Base-by-base conservation (phyloP, 2,113 vertebrate species). In the Plotosus lineatus region DNA sequence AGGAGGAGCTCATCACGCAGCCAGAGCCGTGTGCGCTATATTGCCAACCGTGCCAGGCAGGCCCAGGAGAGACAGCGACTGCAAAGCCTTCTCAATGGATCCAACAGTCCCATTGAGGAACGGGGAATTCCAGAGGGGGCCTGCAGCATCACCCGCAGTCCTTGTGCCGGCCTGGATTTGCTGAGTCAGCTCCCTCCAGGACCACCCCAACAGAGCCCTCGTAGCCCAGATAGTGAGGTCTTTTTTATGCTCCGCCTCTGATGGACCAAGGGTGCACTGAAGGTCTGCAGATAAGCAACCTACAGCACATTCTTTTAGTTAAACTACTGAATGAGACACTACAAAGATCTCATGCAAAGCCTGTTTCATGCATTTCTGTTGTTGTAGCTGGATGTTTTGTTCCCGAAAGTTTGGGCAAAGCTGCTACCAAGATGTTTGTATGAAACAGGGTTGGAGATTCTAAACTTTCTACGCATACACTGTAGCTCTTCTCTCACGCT, bases 101-200 rank as follows among this genome's bases (percentile, higher is more conserved):
- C 21, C 0, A 77, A 85, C 11, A 92, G 63, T 63, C 95, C 95
- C 81, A 95, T 96, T 0, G 96, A 97, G 87, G 96, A 98, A 90
- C 88, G 97, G 19, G 97, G 97, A 0, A 95, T 94, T 77, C 97
- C 97, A 0, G 96, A 98, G 88, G 97, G 98, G 0, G 96, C 96
- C 11, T 99, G 96, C 87, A 95, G 92, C 0, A 88, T 94, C 55
- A 88, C 91, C 36, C 92, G 77, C 1, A 94, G 94, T 7, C 90
- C 90, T 58, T 96, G 93, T 19, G 65, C 48, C 33, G 95, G 94
- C 53, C 23, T 73, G 1, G 89, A 94, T 51, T 90, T 92, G 75
- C 89, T 93, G 36, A 79, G 88, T 69, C 85, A 86, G 87, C 90
- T 92, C 72, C 83, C 91, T 44, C 15, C 89, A 1, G 88, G 88